Evolutionary conservation across 1,140 invertebrate genomes (phyloP), one percentile per base, ranked within the genome.

Genomic region (Limonius californicus): DNA sequence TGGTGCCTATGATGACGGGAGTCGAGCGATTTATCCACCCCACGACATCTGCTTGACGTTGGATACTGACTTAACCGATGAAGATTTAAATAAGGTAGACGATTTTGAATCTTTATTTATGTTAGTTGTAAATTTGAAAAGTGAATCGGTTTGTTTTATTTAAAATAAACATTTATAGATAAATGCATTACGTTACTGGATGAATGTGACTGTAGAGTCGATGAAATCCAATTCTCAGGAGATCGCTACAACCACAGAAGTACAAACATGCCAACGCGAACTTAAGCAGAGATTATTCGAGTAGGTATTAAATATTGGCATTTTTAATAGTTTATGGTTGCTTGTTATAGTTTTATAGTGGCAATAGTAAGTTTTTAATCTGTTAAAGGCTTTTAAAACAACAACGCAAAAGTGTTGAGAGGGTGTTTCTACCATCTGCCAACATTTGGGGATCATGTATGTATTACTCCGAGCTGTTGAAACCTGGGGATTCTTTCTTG

Each of bases 41-140:
- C 92, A 95, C 75, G 94, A 97, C 76, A 82, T 96, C 68, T 85
- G 91, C 58, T 74, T 95, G 3, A 73, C 78, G 42, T 87, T 94
- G 70, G 90, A 94, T 75, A 82, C 85, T 0, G 83, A 88, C 32
- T 81, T 92, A 27, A 74, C 74, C 42, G 80, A 84, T 15, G 79
- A 86, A 7, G 88, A 91, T 73, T 77, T 92, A 16, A 76, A 80
- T 61, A 70, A 78, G 69, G 88, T 89, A 72, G n/a, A n/a, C n/a
- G n/a, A n/a, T n/a, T n/a, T n/a, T n/a, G n/a, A n/a, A n/a, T n/a
- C n/a, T n/a, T n/a, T n/a, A n/a, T n/a, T n/a, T n/a, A n/a, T n/a
- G n/a, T n/a, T n/a, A n/a, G n/a, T n/a, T n/a, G n/a, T n/a, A n/a
- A n/a, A n/a, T n/a, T n/a, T n/a, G n/a, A n/a, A n/a, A n/a, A n/a